Evolutionary conservation across 2,797 vertebrate genomes (phyloP), one percentile per base, ranked within the genome.

Genomic region (Sardinella longiceps): DNA sequence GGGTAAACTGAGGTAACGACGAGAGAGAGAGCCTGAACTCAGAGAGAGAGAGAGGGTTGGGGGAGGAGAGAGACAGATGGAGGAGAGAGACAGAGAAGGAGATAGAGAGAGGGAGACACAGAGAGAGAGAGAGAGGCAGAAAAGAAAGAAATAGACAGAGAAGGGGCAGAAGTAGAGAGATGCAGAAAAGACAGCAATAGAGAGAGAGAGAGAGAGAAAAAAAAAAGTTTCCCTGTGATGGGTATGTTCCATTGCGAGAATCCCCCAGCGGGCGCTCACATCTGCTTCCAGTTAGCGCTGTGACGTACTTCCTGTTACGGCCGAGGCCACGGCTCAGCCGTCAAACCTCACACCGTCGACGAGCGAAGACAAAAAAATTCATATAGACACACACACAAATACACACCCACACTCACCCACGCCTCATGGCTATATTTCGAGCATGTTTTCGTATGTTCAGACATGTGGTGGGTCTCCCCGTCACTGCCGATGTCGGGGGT

Each of bases 261-360:
- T 94, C 93, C 94, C 94, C 93, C 93, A 91, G 91, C 90, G 92
- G 94, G 93, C 93, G 93, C 92, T 94, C 88, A 95, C 95, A 96
- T 96, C 95, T 96, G 95, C 91, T 95, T 95, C 92, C 93, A 95
- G 93, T 96, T 96, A 95, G 91, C 86, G 87, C 91, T 90, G 91
- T 96, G 95, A 96, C 95, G 95, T 91, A 94, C 93, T 96, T 96
- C 95, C 95, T 95, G 95, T 90, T 83, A 90, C 70, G 37, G 90
- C 89, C 91, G 87, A 84, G 88, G 92, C 92, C 88, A 92, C 92
- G 90, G 91, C 88, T 89, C 93, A 93, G 91, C 88, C 92, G 92
- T 93, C 90, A 92, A 93, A 91, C 87, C 77, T 91, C 90, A 93
- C 86, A 53, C 85, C 33, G 37, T 37, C 60, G 83, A 82, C 70